Percentiles rank a stretch among this genome's conserved stretches.
These are phyloP conservation scores for Antheraea mylitta DNA, from an alignment of 1,140 invertebrate species.

Conservation along the genomic window DNA sequence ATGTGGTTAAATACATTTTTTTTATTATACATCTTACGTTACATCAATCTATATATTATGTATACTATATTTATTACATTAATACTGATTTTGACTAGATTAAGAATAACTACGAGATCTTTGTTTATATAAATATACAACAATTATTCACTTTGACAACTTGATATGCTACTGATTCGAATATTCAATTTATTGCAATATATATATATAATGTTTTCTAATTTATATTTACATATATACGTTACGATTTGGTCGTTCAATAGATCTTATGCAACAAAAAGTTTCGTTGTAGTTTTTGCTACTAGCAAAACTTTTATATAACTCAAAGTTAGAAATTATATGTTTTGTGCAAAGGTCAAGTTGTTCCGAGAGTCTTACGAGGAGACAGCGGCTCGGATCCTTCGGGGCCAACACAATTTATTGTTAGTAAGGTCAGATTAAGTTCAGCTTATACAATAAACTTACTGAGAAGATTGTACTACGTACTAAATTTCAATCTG, in stretches of 20 bases:
- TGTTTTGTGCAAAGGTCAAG: background rate
- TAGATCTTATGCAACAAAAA: constrained; percentile 41
- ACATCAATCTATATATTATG: constrained; percentile 29
- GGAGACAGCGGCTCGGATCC: background rate
- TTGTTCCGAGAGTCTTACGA: too few species aligned
- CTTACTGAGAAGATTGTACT: background rate
- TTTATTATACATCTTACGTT: background rate
- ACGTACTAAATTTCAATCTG: background rate
- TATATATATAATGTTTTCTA: constrained; percentile 29
- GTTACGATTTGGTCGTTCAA: constrained; percentile 48
- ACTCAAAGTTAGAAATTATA: background rate
- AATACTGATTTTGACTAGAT: constrained; percentile 39
- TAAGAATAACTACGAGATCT: background rate
- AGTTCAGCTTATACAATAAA: background rate
- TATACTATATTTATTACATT: constrained; percentile 18
- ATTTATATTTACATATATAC: constrained; percentile 15
- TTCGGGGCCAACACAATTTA: background rate
- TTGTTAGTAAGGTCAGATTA: background rate
- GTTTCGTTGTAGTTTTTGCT: constrained; percentile 24
- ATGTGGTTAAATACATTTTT: background rate
- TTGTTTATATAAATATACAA: constrained; percentile 22
- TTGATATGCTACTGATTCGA: constrained; percentile 10
- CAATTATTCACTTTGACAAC: background rate
- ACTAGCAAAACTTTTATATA: background rate
- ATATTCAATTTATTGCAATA: constrained; percentile 18